Conservation (phyloP, 2,797 vertebrate species). For the Rousettus madagascariensis region DNA sequence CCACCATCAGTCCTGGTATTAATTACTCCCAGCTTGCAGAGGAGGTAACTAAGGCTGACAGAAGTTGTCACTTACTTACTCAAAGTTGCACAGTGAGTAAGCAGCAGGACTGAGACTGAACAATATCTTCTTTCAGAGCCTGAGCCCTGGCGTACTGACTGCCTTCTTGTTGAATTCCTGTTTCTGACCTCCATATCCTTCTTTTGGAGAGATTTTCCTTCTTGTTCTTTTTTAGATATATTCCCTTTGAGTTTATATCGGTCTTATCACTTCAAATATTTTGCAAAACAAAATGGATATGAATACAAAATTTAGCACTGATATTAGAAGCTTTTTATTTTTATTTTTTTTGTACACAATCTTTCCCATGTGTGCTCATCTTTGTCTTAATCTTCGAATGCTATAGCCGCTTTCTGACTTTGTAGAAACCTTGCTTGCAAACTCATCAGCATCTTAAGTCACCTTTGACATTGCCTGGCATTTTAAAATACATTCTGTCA, state of each 20-base stretch:
- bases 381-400: not conserved
- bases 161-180: not conserved
- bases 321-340: not conserved
- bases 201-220: not conserved
- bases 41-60: not conserved
- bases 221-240: not conserved
- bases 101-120: not conserved
- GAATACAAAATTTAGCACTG: not conserved
- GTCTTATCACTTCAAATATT: not conserved
- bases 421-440: not conserved
- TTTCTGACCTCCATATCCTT: not conserved
- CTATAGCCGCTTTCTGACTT: not conserved
- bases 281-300: conserved; percentile 15
- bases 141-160: not conserved
- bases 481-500: not conserved
- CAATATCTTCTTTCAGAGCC: not conserved
- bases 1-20: not conserved
- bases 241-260: conserved; percentile 8
- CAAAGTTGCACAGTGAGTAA: not conserved
- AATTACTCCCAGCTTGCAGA: not conserved
- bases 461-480: not conserved
- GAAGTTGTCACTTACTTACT: not conserved
- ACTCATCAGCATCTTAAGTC: not conserved
- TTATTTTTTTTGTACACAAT: not conserved
- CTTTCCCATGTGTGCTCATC: not conserved